Evolutionary conservation across 2,113 vertebrate species (phyloP).

Genomic region (Bubo bubo): DNA sequence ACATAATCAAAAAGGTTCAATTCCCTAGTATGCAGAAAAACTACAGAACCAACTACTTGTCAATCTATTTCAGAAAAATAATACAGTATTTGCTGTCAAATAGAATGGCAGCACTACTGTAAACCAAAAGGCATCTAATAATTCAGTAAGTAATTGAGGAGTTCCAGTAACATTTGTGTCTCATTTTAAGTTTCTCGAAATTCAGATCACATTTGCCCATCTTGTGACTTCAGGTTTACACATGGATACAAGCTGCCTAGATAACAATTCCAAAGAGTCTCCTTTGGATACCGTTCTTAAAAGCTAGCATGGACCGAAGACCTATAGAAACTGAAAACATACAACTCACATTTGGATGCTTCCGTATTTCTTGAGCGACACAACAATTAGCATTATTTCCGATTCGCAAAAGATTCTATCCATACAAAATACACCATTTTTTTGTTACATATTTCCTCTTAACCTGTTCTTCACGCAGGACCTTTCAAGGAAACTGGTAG

Average conservation of each 20-base stretch:
- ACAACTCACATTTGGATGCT: background rate
- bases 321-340: background rate
- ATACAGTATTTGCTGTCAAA: background rate
- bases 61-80: background rate
- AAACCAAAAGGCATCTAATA: background rate
- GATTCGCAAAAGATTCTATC: background rate
- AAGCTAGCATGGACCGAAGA: background rate
- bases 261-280: background rate
- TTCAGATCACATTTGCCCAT: background rate
- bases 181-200: background rate
- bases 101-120: background rate
- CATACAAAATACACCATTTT: background rate
- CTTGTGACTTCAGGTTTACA: background rate
- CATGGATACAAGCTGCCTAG: background rate
- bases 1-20: background rate
- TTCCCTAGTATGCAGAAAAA: background rate
- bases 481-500: background rate
- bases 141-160: background rate
- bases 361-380: background rate
- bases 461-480: background rate
- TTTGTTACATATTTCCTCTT: background rate
- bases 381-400: background rate
- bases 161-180: background rate
- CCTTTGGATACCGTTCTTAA: background rate
- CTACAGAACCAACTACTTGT: background rate